Evolutionary conservation across 2,888 invertebrate genomes (phyloP).

Genomic region (Seira musarum): DNA sequence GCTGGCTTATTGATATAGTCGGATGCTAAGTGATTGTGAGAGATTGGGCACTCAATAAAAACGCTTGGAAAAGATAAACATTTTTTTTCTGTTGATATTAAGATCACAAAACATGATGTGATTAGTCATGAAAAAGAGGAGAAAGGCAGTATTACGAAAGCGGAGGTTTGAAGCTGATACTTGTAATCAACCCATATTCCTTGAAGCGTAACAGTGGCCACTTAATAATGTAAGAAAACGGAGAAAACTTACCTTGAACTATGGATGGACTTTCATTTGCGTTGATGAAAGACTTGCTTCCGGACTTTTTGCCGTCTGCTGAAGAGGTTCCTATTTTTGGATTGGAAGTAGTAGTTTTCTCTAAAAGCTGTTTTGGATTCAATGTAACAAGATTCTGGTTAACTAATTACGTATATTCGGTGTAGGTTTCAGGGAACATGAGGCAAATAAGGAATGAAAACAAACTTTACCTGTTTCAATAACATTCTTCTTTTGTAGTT

Average conservation of each 20-base stretch:
- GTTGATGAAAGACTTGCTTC: conserved; percentile 55
- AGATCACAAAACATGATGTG: too few species aligned
- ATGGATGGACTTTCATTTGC: conserved; percentile 48
- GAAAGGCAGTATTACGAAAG: too few species aligned
- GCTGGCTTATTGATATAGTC: too few species aligned
- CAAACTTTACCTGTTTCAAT: conserved; percentile 45
- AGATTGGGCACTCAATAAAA: too few species aligned
- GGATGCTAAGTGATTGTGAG: too few species aligned
- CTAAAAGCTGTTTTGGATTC: conserved; percentile 35
- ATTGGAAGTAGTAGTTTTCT: conserved; percentile 27
- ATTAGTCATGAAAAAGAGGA: too few species aligned
- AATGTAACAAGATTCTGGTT: background rate
- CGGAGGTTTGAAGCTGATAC: too few species aligned
- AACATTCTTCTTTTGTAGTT: conserved; percentile 47
- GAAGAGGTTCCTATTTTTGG: conserved; percentile 2
- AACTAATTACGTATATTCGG: background rate
- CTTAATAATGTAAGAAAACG: background rate
- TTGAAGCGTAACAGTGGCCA: too few species aligned
- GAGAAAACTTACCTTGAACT: conserved; percentile 28
- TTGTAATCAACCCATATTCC: too few species aligned
- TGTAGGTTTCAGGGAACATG: background rate
- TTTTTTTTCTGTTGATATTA: too few species aligned
- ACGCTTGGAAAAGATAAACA: too few species aligned
- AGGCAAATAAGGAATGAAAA: background rate
- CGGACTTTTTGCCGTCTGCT: conserved; percentile 21